Base-by-base conservation (phyloP, 2,888 invertebrate genomes). In the Operophtera brumata region DNA sequence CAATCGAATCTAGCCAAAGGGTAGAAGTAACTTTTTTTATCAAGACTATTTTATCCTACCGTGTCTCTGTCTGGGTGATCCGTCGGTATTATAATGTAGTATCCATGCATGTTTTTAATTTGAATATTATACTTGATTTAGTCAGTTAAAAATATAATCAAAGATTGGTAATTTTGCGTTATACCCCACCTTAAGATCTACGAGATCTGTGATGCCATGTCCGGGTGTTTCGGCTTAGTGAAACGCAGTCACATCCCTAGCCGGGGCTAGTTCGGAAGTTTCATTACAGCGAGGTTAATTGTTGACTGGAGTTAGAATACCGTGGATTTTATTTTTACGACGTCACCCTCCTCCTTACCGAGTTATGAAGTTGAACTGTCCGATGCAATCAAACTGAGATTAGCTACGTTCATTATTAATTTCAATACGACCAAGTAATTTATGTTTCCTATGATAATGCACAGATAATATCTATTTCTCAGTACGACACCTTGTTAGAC, bases 271-370 rank as follows among this genome's bases (percentile, higher is more conserved):
- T 87, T 86, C 79, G 74, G 75, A 84, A 86, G 84, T 82, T 86
- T 84, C 84, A 85, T 86, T 87, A 86, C 78, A 75, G 73, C 70
- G 77, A 77, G 84, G 86, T 86, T 88, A 89, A 89, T 85, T 84
- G 87, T 86, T 83, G 81, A 84, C 83, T 85, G 69, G 61, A 76
- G 77, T 77, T 74, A 70, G 73, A 78, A 75, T 77, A 71, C 70
- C 75, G 70, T 75, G 71, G 75, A 75, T 80, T 84, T 83, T 74
- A 79, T 83, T 82, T 85, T 86, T 84, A 85, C 78, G 80, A 78
- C 70, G 64, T 66, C 66, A 70, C 56, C 72, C 70, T 65, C 65
- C 61, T 73, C 72, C 80, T 82, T 84, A 77, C 81, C 75, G 80
- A 80, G 78, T 77, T 78, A 76, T 74, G 73, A 78, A 76, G 67